phyloP scores from a whole-genome alignment of 2,113 vertebrate species.

The Microtus montanus region DNA sequence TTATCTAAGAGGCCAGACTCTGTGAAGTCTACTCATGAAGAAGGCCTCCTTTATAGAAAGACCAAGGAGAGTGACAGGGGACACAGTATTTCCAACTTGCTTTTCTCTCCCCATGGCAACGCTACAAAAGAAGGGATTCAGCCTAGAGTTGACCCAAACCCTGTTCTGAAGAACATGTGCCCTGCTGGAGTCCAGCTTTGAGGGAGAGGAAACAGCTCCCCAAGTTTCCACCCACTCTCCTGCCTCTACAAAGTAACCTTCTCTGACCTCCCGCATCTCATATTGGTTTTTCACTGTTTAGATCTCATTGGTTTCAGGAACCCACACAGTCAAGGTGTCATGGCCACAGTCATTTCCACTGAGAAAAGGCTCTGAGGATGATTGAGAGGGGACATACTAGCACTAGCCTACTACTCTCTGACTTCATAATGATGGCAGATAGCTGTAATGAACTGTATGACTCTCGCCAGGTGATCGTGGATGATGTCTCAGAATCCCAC shows the following conservation, averaged over 20 bases:
- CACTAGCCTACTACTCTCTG: not conserved
- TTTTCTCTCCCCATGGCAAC: conserved; percentile 49
- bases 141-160: not conserved
- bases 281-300: not conserved
- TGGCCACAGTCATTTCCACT: not conserved
- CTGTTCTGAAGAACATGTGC: conserved; percentile 1
- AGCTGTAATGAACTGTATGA: not conserved
- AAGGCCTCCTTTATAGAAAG: conserved; percentile 37
- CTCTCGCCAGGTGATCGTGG: not conserved
- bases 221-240: not conserved
- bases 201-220: not conserved
- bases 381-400: not conserved
- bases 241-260: not conserved
- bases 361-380: not conserved
- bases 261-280: not conserved
- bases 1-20: conserved; percentile 70
- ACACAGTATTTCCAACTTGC: not conserved
- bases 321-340: not conserved
- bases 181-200: conserved; percentile 23
- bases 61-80: not conserved
- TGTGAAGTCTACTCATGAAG: conserved; percentile 59
- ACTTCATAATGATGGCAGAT: not conserved
- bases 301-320: not conserved
- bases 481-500: not conserved
- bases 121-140: not conserved